Percentiles rank a stretch among this genome's conserved stretches.
Evolutionary conservation across 2,113 vertebrate species (phyloP).

Genomic region (Leuciscus idus): DNA sequence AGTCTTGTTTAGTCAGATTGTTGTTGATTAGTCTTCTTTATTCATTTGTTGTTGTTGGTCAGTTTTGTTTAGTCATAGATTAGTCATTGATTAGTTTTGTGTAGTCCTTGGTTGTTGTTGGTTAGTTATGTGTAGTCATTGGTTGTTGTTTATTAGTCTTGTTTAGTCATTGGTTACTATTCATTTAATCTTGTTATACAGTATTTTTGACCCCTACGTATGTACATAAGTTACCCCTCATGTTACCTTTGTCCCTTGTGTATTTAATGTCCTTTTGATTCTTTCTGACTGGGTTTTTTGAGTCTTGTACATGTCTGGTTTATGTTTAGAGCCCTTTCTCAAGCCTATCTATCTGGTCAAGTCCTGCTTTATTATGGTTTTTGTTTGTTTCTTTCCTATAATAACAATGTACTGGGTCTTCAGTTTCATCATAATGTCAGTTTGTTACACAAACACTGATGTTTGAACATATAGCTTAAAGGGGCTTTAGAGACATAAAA

Average conservation of each 20-base stretch:
- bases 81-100: no score
- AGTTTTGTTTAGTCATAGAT: no score
- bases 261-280: neutral
- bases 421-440: neutral
- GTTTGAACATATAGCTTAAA: neutral
- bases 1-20: no score
- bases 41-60: no score
- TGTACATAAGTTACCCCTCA: neutral
- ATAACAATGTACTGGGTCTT: neutral
- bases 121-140: neutral
- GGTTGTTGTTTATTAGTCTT: neutral
- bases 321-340: neutral
- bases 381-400: neutral
- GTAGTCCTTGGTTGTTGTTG: neutral
- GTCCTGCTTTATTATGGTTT: neutral
- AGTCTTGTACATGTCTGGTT: neutral
- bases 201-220: neutral
- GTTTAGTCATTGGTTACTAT: neutral
- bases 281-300: neutral
- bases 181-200: neutral
- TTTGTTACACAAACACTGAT: neutral
- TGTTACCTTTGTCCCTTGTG: no score
- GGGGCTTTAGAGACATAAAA: conserved; percentile 9
- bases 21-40: neutral
- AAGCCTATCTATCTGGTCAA: neutral